Base-by-base conservation (phyloP, 2,113 vertebrate species). In the Gavia stellata region DNA sequence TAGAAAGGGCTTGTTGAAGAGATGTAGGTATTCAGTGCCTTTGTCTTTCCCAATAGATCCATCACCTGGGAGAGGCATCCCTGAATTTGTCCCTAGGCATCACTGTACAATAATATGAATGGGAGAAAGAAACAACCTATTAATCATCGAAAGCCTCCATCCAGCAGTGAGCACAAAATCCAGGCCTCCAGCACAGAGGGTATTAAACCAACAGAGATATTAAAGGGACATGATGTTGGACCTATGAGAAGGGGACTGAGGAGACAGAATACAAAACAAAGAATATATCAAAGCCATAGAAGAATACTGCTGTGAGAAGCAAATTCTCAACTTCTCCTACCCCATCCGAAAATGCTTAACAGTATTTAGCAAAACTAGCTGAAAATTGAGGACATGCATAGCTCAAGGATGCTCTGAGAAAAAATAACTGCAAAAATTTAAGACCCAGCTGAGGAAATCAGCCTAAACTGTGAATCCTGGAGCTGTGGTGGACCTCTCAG, bases 371-470 rank as follows among this genome's bases (percentile, higher is more conserved):
- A 45, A 45, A 61, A 72, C 10, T 4, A 38, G 33, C 6, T 24
- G 44, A 25, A 80, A 63, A 38, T 0, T 16, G 59, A 77, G 49
- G 58, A 31, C 0, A 1, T 1, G 17, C 36, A 28, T 8, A 67
- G 63, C 25, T 68, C 38, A 44, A 55, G 47, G 66, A 82, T 47
- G 56, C 23, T 38, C 66, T 34, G 45, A 23, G 34, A 3, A 47
- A 59, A 56, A 21, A 63, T 0, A 23, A 14, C 8, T 19, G 28
- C 17, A 58, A 5, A 79, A 66, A 4, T 62, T 81, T 26, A 26
- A 28, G 18, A 36, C 24, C 6, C 40, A 66, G 5, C 50, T 17
- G 70, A 74, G 17, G n/a, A 83, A 78, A 86, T 52, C 24, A 70
- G 77, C 18, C 40, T 45, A 4, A 85, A 84, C 7, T n/a, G 12